Conservation (phyloP, 2,113 vertebrate species). For the Anthoscopus minutus region DNA sequence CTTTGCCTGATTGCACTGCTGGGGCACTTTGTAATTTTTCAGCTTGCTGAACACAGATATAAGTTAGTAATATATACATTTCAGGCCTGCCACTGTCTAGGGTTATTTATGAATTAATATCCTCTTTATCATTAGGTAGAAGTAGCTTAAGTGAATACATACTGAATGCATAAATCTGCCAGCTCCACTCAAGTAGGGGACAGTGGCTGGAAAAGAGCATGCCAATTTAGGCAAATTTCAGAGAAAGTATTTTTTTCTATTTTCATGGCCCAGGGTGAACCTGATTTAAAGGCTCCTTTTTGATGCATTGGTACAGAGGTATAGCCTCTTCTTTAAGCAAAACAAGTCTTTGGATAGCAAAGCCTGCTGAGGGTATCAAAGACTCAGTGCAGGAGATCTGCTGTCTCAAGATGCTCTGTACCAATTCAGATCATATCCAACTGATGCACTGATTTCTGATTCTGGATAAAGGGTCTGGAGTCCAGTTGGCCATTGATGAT, state of each 20-base stretch:
- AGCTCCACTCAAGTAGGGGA: neutral
- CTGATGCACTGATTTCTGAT: neutral
- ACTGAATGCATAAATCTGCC: slow-evolving; percentile 5
- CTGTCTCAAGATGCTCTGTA: neutral
- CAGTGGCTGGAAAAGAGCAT: neutral
- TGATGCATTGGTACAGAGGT: neutral
- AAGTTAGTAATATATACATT: neutral
- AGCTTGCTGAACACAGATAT: neutral
- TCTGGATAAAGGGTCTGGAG: neutral
- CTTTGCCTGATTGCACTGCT: neutral
- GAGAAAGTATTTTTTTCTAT: neutral
- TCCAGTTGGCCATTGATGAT: neutral
- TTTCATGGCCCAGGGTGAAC: neutral
- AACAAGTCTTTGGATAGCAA: neutral
- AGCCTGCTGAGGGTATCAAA: neutral
- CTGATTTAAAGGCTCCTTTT: neutral
- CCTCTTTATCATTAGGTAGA: slow-evolving; percentile 27
- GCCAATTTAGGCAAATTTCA: neutral
- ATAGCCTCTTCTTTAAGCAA: neutral
- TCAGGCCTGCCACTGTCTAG: neutral
- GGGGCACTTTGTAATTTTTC: slow-evolving; percentile 11
- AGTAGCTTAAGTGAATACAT: neutral
- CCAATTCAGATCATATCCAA: neutral
- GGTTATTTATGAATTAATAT: slow-evolving; percentile 50
- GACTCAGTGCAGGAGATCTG: neutral